phyloP scores from a whole-genome alignment of 2,888 invertebrate genomes.

The Dicranocentrus wangi region DNA sequence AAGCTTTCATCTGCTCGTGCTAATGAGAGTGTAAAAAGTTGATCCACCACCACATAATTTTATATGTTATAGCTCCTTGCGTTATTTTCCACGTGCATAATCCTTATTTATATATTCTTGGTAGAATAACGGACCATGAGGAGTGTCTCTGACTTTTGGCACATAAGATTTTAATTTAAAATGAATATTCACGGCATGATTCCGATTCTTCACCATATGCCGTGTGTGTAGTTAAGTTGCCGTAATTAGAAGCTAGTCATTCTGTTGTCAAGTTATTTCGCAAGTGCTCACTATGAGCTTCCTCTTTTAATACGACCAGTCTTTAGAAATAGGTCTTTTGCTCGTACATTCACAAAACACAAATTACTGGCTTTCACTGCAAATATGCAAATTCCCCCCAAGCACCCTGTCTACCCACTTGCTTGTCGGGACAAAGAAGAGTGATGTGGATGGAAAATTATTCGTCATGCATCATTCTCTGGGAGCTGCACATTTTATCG shows the following conservation, averaged over 20 bases:
- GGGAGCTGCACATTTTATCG: not conserved
- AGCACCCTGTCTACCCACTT: not conserved
- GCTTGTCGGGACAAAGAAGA: conserved; percentile 18
- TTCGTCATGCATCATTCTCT: conserved; percentile 22
- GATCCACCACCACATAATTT: conserved; percentile 57
- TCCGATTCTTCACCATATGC: conserved; percentile 34
- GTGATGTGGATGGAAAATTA: conserved; percentile 30
- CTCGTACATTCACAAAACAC: not conserved
- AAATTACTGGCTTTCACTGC: not conserved
- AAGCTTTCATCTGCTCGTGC: conserved; percentile 35
- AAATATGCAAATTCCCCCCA: conserved; percentile 26
- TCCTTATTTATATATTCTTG: conserved; percentile 31
- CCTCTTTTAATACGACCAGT: not conserved
- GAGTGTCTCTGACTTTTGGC: conserved; percentile 32
- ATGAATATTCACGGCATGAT: conserved; percentile 65
- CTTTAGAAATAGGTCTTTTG: not conserved
- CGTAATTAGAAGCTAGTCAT: conserved; percentile 60
- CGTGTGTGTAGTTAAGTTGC: conserved; percentile 38
- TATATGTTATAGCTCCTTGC: conserved; percentile 21
- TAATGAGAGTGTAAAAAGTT: conserved; percentile 63
- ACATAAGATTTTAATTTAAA: conserved; percentile 62
- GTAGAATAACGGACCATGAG: conserved; percentile 13
- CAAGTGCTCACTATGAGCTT: not conserved
- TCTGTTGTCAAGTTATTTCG: conserved; percentile 49
- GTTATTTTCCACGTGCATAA: conserved; percentile 53